Evolutionary conservation across 2,888 invertebrate species (phyloP).

Genomic region (Orthonychiurus folsomi): DNA sequence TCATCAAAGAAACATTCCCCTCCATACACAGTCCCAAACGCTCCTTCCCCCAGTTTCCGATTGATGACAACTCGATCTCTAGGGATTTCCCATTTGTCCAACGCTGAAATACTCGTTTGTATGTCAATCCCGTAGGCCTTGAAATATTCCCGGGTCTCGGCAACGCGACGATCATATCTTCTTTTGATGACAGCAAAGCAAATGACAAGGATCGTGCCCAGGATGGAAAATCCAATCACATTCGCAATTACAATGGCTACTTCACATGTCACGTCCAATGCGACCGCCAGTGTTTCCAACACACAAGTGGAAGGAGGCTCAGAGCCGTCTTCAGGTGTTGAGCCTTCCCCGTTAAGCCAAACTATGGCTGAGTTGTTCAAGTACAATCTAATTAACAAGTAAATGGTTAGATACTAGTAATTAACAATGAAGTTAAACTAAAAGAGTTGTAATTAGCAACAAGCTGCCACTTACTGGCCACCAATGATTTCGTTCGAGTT

Average conservation of each 20-base stretch:
- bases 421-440: neutral
- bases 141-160: slow-evolving; percentile 58
- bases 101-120: slow-evolving; percentile 48
- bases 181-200: slow-evolving; percentile 57
- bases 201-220: slow-evolving; percentile 52
- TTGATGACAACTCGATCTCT: slow-evolving; percentile 72
- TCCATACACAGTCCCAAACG: slow-evolving; percentile 85
- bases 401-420: slow-evolving; percentile 8
- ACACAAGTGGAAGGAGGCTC: slow-evolving; percentile 54
- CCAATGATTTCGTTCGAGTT: slow-evolving; percentile 48
- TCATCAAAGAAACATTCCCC: slow-evolving; percentile 69
- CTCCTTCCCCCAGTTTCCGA: slow-evolving; percentile 76
- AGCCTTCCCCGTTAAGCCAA: slow-evolving; percentile 58
- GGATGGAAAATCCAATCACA: slow-evolving; percentile 52
- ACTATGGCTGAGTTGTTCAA: slow-evolving; percentile 51
- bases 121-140: slow-evolving; percentile 60
- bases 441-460: too few species aligned
- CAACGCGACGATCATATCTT: slow-evolving; percentile 49
- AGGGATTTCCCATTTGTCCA: slow-evolving; percentile 82
- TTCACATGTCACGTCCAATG: slow-evolving; percentile 62
- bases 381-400: slow-evolving; percentile 46
- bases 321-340: slow-evolving; percentile 60
- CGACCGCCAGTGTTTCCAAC: slow-evolving; percentile 57
- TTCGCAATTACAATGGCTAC: slow-evolving; percentile 60
- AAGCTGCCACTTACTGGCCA: slow-evolving; percentile 43